Conservation (phyloP, 2,113 vertebrate genomes). For the Paracanthobrama guichenoti region DNA sequence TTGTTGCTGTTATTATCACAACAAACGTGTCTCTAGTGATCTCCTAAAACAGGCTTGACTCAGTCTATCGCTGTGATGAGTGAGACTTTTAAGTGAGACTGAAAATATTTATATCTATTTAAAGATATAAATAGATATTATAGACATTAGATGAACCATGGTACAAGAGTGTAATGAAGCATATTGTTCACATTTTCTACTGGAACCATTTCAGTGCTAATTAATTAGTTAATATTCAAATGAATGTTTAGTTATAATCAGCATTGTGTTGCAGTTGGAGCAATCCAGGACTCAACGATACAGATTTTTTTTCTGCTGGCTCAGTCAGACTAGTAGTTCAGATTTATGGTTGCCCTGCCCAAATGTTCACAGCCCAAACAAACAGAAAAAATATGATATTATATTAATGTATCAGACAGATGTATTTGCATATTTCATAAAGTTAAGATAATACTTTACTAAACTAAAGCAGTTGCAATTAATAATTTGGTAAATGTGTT, state of each 20-base stretch:
- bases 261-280: not conserved
- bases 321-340: too few species aligned
- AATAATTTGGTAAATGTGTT: not conserved
- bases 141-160: not conserved
- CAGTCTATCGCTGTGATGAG: not conserved
- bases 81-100: not conserved
- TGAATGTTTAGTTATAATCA: not conserved
- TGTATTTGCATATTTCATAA: too few species aligned
- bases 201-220: not conserved
- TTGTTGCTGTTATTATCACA: constrained; percentile 3
- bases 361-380: not conserved
- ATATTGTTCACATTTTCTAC: not conserved
- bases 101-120: not conserved
- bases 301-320: not conserved
- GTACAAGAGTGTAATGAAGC: not conserved
- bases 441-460: not conserved
- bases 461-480: too few species aligned
- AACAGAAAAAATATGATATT: too few species aligned
- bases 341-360: not conserved
- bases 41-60: constrained; percentile 4
- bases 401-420: not conserved
- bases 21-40: not conserved
- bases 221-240: constrained; percentile 1
- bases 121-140: not conserved
- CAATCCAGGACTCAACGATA: not conserved